phyloP scores from a whole-genome alignment of 37 sponge, comb jelly and placozoan species.

The Aphrocallistes beatrix region DNA sequence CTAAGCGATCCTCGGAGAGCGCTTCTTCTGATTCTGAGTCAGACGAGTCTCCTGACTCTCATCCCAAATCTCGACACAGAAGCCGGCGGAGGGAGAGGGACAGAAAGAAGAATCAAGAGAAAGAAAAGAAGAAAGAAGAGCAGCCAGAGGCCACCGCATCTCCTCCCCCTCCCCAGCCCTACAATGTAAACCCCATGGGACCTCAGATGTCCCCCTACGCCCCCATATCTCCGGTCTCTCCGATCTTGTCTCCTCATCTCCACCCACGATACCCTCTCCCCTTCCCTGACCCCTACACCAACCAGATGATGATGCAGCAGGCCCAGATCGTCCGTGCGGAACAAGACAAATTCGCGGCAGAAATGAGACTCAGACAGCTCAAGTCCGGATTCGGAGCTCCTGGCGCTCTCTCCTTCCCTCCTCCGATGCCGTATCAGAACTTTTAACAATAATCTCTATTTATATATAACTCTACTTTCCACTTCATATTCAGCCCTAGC shows the following conservation, averaged over 20 bases:
- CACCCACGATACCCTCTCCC: neutral
- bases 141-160: neutral
- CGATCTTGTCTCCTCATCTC: neutral
- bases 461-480: neutral
- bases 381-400: neutral
- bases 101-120: neutral
- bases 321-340: neutral
- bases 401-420: neutral
- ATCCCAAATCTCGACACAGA: neutral
- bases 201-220: constrained; percentile 12
- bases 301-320: constrained; percentile 1
- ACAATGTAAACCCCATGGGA: neutral
- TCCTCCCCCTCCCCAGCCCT: neutral
- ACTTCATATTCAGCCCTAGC: no score
- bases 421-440: neutral
- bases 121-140: neutral
- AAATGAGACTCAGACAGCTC: neutral
- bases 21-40: neutral
- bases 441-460: neutral
- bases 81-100: neutral
- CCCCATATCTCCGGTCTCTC: neutral
- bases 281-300: constrained; percentile 12
- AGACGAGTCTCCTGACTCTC: neutral
- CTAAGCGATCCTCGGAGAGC: neutral
- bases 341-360: neutral